Conservation (phyloP, 2,888 invertebrate genomes). For the Mesopsocus fuscifrons region DNA sequence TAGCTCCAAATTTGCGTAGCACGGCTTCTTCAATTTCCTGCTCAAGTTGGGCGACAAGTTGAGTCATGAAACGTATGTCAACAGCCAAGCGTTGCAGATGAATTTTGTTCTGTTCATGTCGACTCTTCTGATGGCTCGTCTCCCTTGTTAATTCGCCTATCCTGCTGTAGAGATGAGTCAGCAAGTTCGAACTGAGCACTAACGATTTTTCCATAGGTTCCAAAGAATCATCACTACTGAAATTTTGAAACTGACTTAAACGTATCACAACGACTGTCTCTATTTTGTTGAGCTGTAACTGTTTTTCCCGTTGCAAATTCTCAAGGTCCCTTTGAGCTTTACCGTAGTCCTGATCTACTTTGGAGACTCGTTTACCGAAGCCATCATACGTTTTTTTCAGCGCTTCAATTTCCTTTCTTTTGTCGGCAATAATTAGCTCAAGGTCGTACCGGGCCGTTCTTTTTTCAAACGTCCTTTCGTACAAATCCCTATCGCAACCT, state of each 20-base stretch:
- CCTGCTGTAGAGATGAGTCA: constrained; percentile 37
- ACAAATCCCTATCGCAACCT: constrained; percentile 47
- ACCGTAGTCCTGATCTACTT: constrained; percentile 33
- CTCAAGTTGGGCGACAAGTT: constrained; percentile 34
- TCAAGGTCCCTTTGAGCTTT: constrained; percentile 37
- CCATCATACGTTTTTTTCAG: constrained; percentile 38
- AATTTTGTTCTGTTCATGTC: constrained; percentile 43
- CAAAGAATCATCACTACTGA: constrained; percentile 28
- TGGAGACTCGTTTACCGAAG: constrained; percentile 34
- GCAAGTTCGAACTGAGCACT: constrained; percentile 39
- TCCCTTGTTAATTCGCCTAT: constrained; percentile 45
- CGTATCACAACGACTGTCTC: constrained; percentile 45
- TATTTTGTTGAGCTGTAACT: constrained; percentile 58
- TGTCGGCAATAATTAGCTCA: constrained; percentile 40
- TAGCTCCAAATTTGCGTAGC: constrained; percentile 35
- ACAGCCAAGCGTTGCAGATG: constrained; percentile 50
- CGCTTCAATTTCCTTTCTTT: constrained; percentile 33
- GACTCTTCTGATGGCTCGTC: constrained; percentile 36
- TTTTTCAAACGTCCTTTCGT: constrained; percentile 42
- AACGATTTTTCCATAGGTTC: constrained; percentile 27
- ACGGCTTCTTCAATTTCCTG: constrained; percentile 31
- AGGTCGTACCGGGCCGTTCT: constrained; percentile 34
- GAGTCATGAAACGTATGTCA: constrained; percentile 46
- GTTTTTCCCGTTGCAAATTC: constrained; percentile 42
- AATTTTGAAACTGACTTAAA: constrained; percentile 45